Percentiles rank a stretch among this genome's conserved stretches.
Evolutionary conservation across 2,113 vertebrate species (phyloP).

Genomic region (Dicentrarchus labrax): DNA sequence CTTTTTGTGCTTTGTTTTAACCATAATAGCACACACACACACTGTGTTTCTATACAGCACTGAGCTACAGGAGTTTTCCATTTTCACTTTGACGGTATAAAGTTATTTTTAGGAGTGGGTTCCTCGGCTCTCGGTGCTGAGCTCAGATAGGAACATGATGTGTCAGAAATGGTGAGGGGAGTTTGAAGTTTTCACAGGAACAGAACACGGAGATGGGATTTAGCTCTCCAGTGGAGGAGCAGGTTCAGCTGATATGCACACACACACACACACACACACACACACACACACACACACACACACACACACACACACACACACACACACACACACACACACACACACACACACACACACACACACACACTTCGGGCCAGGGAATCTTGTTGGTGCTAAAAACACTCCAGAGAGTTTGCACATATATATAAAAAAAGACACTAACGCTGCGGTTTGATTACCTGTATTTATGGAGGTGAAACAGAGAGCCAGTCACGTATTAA

Average conservation of each 20-base stretch:
- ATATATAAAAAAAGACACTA: background rate
- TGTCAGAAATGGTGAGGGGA: constrained; percentile 43
- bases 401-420: constrained; percentile 29
- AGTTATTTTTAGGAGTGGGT: constrained; percentile 63
- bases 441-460: constrained; percentile 12
- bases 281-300: constrained; percentile 6
- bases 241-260: constrained; percentile 2
- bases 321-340: background rate
- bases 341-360: background rate
- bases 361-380: constrained; percentile 53
- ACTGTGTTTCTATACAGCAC: background rate
- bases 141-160: constrained; percentile 37
- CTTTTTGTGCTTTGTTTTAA: background rate
- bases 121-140: constrained; percentile 23
- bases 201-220: constrained; percentile 57
- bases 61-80: constrained; percentile 28
- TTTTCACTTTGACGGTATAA: background rate
- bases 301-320: constrained; percentile 4
- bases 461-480: constrained; percentile 21
- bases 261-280: background rate
- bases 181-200: constrained; percentile 50
- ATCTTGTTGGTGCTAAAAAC: constrained; percentile 48
- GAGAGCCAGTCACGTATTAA: background rate
- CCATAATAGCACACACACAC: background rate
- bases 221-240: constrained; percentile 25